phyloP scores from a whole-genome alignment of 2,113 vertebrate genomes.

The Andinoacara biseriatus region DNA sequence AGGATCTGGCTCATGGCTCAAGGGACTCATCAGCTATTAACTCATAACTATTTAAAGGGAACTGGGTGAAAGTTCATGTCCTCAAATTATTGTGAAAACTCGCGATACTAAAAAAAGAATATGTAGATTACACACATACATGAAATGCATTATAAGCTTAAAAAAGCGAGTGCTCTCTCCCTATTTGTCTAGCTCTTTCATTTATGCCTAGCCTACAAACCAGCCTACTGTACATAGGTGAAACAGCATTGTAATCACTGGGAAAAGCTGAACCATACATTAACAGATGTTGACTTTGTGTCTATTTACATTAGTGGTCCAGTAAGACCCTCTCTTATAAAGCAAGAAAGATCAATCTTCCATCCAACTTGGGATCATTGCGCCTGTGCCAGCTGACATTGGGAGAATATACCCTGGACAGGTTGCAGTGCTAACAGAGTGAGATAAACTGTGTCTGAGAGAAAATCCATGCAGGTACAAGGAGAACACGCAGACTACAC shows the following conservation, averaged over 20 bases:
- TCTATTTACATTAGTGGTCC: background rate
- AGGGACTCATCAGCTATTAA: slow-evolving; percentile 89
- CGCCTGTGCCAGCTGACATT: background rate
- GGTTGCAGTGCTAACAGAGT: background rate
- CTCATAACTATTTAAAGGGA: slow-evolving; percentile 94
- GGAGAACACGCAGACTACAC: background rate
- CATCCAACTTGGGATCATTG: background rate
- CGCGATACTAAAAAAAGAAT: slow-evolving; percentile 88
- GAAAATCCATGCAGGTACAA: background rate
- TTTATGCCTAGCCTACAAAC: background rate
- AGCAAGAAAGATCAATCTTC: background rate
- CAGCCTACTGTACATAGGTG: background rate
- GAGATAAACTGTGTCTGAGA: background rate
- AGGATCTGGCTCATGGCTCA: slow-evolving; percentile 84
- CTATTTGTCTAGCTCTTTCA: background rate
- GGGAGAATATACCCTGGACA: background rate
- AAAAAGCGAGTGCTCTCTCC: background rate
- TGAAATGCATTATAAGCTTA: background rate
- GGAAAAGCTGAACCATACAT: background rate
- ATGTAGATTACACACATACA: background rate
- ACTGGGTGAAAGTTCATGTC: slow-evolving; percentile 91
- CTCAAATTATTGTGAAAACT: slow-evolving; percentile 88
- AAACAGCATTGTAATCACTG: background rate
- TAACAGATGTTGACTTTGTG: background rate
- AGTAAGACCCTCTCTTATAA: too few species aligned